Percentiles rank a stretch among this genome's conserved stretches.
These are phyloP conservation scores for Pristionchus exspectatus DNA, from an alignment of 2,888 invertebrate genomes.

Conservation along the genomic window DNA sequence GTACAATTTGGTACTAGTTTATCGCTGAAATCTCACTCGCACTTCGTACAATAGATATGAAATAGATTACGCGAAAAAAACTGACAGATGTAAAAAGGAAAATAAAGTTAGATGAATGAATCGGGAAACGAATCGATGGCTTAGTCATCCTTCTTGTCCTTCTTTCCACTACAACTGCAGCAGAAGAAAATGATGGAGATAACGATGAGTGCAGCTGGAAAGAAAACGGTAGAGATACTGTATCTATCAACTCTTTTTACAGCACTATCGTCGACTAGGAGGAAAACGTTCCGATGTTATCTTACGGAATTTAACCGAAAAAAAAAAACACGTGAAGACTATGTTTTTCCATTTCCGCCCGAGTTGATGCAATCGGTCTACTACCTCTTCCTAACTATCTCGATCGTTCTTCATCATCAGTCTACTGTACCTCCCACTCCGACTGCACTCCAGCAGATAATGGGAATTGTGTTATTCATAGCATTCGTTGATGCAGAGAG, in stretches of 20 bases:
- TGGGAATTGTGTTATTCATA: conserved; percentile 60
- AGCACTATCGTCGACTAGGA: too few species aligned
- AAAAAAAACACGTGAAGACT: too few species aligned
- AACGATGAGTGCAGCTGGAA: conserved; percentile 42
- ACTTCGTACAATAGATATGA: neutral
- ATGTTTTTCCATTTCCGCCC: too few species aligned
- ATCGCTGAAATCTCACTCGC: neutral
- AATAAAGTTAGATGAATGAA: neutral
- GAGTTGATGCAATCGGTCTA: too few species aligned
- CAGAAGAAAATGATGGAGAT: conserved; percentile 37
- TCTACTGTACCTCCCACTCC: conserved; percentile 63
- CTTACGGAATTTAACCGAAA: too few species aligned
- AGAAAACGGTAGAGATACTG: neutral
- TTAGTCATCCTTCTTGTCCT: conserved; percentile 51
- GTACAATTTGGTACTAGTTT: neutral
- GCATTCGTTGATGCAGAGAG: conserved; percentile 61
- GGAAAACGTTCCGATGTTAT: too few species aligned
- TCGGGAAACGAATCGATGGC: neutral
- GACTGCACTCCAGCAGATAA: conserved; percentile 66
- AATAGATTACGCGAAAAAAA: neutral
- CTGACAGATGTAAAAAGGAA: neutral
- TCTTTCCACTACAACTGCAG: conserved; percentile 38
- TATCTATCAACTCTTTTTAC: neutral
- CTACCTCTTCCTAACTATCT: too few species aligned
- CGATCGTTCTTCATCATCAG: too few species aligned